A percentile compares a stretch with the other conserved stretches of the same genome.
phyloP scores from a whole-genome alignment of 1,140 invertebrate genomes.

The Trichomalopsis sarcophagae region DNA sequence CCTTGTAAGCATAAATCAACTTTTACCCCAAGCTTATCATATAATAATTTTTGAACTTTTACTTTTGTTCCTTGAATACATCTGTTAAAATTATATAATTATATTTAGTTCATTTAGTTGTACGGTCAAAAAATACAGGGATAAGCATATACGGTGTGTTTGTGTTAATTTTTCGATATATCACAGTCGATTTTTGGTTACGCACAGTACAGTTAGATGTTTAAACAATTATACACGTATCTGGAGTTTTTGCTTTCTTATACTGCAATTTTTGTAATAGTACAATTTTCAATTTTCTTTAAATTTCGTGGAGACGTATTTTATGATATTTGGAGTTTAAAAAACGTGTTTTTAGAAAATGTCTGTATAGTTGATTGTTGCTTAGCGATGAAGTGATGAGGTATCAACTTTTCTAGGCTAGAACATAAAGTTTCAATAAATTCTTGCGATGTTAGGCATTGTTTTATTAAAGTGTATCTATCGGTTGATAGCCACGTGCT shows the following conservation, averaged over 20 bases:
- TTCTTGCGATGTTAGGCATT: too few relatives aligned
- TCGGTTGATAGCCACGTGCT: too few relatives aligned
- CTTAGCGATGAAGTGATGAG: too few relatives aligned
- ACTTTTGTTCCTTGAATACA: not conserved
- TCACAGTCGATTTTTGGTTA: conserved; percentile 15
- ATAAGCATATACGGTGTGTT: conserved; percentile 1
- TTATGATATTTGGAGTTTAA: not conserved
- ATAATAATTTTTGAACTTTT: not conserved
- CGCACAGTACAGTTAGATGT: not conserved
- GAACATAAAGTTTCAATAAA: too few relatives aligned
- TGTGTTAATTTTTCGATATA: conserved; percentile 11
- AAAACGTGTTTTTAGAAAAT: conserved; percentile 12
- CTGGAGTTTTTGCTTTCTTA: conserved; percentile 13
- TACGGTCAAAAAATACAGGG: conserved; percentile 11
- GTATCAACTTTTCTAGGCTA: too few relatives aligned
- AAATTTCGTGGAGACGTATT: conserved; percentile 17
- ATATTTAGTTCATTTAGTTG: not conserved
- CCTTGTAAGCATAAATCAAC: conserved; percentile 17
- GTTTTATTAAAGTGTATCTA: too few relatives aligned
- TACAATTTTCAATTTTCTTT: not conserved
- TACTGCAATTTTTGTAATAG: not conserved
- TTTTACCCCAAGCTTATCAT: conserved; percentile 14
- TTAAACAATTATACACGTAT: not conserved
- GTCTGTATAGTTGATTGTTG: not conserved
- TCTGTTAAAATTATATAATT: conserved; percentile 18